Evolutionary conservation across 2,888 invertebrate species (phyloP).

Genomic region (Adelphocoris suturalis): DNA sequence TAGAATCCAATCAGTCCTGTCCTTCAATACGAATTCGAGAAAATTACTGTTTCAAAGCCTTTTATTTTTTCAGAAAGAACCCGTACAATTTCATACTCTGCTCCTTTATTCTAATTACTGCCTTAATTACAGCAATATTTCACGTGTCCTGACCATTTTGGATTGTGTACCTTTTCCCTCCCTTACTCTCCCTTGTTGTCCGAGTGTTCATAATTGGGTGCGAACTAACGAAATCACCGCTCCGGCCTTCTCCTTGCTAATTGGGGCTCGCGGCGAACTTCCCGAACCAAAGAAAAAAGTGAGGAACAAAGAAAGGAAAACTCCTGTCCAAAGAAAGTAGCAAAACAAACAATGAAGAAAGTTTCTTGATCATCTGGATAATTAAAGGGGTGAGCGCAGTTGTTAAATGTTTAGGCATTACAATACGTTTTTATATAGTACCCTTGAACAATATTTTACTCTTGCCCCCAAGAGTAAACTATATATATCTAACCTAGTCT

Average conservation of each 20-base stretch:
- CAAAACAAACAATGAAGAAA: not conserved
- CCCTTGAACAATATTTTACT: too few relatives aligned
- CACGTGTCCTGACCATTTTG: not conserved
- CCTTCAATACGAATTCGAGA: too few relatives aligned
- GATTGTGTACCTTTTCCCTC: not conserved
- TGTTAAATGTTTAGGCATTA: not conserved
- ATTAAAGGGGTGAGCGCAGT: not conserved
- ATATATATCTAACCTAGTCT: not conserved
- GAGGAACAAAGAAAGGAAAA: not conserved
- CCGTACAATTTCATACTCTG: not conserved
- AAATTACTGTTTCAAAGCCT: too few relatives aligned
- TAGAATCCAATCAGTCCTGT: too few relatives aligned
- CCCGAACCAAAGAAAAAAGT: not conserved
- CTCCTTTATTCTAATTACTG: not conserved
- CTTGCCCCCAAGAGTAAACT: not conserved
- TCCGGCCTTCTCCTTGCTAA: not conserved
- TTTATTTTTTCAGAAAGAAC: not conserved
- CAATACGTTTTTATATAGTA: too few relatives aligned
- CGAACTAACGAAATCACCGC: conserved; percentile 26
- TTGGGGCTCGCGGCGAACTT: conserved; percentile 5
- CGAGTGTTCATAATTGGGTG: conserved; percentile 36
- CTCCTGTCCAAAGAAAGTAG: not conserved
- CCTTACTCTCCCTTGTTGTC: not conserved
- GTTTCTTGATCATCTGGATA: not conserved
- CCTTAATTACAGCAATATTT: conserved; percentile 7